phyloP scores from a whole-genome alignment of 2,113 vertebrate genomes.

The Seriola quinqueradiata region DNA sequence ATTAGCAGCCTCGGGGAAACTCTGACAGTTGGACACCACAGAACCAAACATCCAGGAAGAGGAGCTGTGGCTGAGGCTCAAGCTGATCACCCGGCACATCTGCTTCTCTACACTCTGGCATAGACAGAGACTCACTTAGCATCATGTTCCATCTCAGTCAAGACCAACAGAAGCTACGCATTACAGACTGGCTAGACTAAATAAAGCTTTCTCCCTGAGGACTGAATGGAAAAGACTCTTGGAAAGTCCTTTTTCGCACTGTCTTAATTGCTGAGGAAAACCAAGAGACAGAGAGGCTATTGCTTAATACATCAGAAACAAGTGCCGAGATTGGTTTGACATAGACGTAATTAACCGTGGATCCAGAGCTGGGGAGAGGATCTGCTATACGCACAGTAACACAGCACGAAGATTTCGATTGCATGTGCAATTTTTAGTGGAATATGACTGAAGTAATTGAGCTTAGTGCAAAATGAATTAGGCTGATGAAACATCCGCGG shows the following conservation, averaged over 20 bases:
- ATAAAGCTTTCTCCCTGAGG: constrained; percentile 59
- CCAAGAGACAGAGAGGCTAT: constrained; percentile 41
- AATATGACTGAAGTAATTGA: constrained; percentile 68
- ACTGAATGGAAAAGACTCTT: constrained; percentile 54
- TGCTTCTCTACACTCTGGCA: constrained; percentile 59
- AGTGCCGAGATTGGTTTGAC: constrained; percentile 58
- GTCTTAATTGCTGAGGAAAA: constrained; percentile 65
- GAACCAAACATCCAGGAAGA: constrained; percentile 66
- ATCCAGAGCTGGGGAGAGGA: constrained; percentile 37
- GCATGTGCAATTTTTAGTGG: constrained; percentile 62
- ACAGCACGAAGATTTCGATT: constrained; percentile 58
- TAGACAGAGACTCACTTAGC: constrained; percentile 48
- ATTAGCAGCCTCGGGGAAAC: constrained; percentile 75
- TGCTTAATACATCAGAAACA: constrained; percentile 65
- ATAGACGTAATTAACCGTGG: constrained; percentile 58
- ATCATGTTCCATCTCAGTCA: constrained; percentile 57
- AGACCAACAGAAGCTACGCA: constrained; percentile 51
- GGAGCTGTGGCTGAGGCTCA: constrained; percentile 50
- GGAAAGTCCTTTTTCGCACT: constrained; percentile 47
- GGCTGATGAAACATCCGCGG: constrained; percentile 55
- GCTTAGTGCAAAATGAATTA: constrained; percentile 65
- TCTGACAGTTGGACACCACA: constrained; percentile 72
- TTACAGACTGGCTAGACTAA: constrained; percentile 59
- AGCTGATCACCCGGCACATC: constrained; percentile 60
- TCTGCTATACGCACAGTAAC: constrained; percentile 39